Evolutionary conservation across 2,797 vertebrate species (phyloP).

Genomic region (Brachyrhaphis roseni): DNA sequence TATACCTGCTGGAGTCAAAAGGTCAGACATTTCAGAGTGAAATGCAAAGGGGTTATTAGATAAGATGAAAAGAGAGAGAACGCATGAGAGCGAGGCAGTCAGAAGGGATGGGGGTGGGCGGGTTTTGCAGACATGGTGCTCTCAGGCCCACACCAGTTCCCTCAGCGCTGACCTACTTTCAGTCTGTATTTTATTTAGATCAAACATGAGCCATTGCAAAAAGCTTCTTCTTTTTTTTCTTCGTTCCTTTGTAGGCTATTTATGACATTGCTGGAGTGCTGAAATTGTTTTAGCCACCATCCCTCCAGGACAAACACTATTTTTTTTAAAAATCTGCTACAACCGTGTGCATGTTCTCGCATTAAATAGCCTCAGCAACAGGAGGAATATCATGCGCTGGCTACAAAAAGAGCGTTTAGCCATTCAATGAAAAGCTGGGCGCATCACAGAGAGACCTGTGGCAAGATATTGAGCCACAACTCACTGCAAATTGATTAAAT

Average conservation of each 20-base stretch:
- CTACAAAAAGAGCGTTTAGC: conserved; percentile 26
- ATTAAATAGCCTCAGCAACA: conserved; percentile 12
- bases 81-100: conserved; percentile 28
- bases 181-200: conserved; percentile 80
- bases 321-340: conserved; percentile 32
- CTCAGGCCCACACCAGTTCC: conserved; percentile 80
- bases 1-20: conserved; percentile 55
- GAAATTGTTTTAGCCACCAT: conserved; percentile 61
- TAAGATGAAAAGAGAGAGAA: conserved; percentile 37
- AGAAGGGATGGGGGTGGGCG: conserved; percentile 62
- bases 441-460: not conserved
- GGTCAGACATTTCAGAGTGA: conserved; percentile 46
- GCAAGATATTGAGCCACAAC: conserved; percentile 17
- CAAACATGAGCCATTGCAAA: conserved; percentile 71
- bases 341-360: conserved; percentile 23
- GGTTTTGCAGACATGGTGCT: conserved; percentile 72
- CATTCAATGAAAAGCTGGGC: not conserved
- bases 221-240: conserved; percentile 66
- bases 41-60: conserved; percentile 38
- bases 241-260: conserved; percentile 70
- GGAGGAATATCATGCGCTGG: conserved; percentile 19
- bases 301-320: conserved; percentile 59
- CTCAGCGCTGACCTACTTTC: conserved; percentile 82
- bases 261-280: conserved; percentile 64
- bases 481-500: conserved; percentile 27